Percentiles rank a stretch among this genome's conserved stretches.
phyloP scores from a whole-genome alignment of 2,113 vertebrate genomes.

The Ellobius talpinus region DNA sequence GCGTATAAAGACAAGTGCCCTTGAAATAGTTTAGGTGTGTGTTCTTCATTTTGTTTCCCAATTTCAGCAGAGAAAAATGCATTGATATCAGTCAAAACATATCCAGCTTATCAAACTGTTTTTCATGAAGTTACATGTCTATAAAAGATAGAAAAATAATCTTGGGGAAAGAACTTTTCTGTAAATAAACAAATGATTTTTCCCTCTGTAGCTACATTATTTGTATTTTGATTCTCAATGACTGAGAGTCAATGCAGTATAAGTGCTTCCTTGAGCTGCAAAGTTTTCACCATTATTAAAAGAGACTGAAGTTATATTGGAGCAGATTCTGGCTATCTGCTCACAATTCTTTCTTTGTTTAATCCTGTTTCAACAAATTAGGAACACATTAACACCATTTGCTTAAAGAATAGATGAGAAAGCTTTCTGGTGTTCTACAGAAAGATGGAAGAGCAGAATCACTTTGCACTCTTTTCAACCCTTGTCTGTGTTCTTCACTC shows the following conservation, averaged over 20 bases:
- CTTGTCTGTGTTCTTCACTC: not conserved
- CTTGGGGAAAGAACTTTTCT: not conserved
- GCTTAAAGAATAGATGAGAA: not conserved
- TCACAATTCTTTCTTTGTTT: not conserved
- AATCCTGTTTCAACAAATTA: not conserved
- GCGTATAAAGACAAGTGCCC: not conserved
- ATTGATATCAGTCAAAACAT: conserved; percentile 1
- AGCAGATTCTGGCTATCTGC: not conserved
- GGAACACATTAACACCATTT: not conserved
- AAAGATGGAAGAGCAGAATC: not conserved
- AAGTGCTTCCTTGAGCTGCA: not conserved
- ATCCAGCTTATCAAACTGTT: conserved; percentile 31
- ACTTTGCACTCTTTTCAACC: not conserved
- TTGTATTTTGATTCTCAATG: conserved; percentile 20
- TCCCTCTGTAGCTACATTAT: not conserved
- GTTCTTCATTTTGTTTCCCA: not conserved
- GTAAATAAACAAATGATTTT: not conserved
- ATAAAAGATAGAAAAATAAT: conserved; percentile 15
- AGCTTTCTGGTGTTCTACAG: not conserved
- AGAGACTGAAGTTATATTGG: not conserved
- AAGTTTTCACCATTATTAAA: not conserved
- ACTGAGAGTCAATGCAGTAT: not conserved
- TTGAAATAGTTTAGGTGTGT: not conserved
- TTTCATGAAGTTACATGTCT: not conserved
- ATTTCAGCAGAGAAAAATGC: not conserved